phyloP scores from a whole-genome alignment of 2,113 vertebrate genomes.

The Eonycteris spelaea region DNA sequence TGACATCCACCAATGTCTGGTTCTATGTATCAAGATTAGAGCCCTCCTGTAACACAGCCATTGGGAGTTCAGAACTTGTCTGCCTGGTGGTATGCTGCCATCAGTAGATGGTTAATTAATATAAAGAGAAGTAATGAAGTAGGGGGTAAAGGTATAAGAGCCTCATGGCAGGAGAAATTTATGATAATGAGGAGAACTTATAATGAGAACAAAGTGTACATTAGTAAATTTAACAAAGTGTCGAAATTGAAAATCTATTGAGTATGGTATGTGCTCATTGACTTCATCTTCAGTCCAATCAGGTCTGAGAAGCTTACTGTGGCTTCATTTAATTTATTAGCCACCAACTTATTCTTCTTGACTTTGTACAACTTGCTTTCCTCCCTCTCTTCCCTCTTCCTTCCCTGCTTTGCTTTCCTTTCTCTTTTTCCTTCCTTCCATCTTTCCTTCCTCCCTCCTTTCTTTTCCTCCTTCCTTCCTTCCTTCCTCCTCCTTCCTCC shows the following conservation, averaged over 20 bases:
- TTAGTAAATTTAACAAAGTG: constrained; percentile 60
- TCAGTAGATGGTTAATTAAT: constrained; percentile 59
- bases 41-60: constrained; percentile 43
- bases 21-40: constrained; percentile 36
- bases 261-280: neutral
- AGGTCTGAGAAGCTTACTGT: neutral
- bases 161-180: constrained; percentile 61
- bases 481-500: rapidly evolving
- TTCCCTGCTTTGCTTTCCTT: too few species aligned
- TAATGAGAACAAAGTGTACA: constrained; percentile 43
- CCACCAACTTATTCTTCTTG: neutral
- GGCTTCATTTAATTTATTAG: constrained; percentile 35
- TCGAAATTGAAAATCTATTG: constrained; percentile 44
- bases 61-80: constrained; percentile 49
- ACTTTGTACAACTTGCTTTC: neutral
- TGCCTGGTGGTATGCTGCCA: constrained; percentile 56
- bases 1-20: constrained; percentile 23
- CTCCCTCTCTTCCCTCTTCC: neutral
- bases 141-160: constrained; percentile 59
- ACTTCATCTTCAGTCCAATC: constrained; percentile 33
- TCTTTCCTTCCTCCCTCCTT: too few species aligned
- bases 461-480: neutral
- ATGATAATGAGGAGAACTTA: constrained; percentile 44
- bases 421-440: too few species aligned
- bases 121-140: constrained; percentile 62